phyloP scores from a whole-genome alignment of 2,888 invertebrate species.

The Cryptosula pallasiana region DNA sequence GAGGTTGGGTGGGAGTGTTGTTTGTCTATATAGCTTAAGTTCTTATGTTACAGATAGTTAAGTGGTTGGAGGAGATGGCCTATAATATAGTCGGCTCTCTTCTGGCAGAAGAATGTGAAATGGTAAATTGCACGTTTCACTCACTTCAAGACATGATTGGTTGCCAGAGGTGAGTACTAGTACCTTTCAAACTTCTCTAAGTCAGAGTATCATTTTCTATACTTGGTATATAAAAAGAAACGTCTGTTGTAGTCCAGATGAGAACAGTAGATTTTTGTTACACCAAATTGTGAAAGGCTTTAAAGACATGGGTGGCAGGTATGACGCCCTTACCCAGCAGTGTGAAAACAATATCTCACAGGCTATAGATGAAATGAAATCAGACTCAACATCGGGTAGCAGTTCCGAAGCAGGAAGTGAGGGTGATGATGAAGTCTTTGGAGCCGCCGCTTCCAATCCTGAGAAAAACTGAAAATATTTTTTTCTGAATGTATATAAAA shows the following conservation, averaged over 20 bases:
- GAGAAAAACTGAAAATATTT: too few species aligned
- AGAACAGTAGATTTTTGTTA: not conserved
- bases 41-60: constrained; percentile 1
- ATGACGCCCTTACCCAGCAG: not conserved
- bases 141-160: not conserved
- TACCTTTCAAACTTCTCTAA: too few species aligned
- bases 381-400: not conserved
- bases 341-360: not conserved
- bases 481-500: too few species aligned
- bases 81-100: not conserved
- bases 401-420: not conserved
- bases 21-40: too few species aligned
- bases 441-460: too few species aligned
- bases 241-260: not conserved
- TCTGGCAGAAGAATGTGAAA: not conserved
- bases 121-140: not conserved
- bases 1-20: too few species aligned
- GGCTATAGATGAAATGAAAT: not conserved
- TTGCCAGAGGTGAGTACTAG: not conserved
- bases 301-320: not conserved
- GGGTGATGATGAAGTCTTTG: too few species aligned
- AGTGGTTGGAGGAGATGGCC: not conserved
- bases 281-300: not conserved
- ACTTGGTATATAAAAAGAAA: too few species aligned
- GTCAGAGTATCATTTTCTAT: too few species aligned